Evolutionary conservation across 2,113 vertebrate genomes (phyloP), one percentile per base, ranked within the genome.

Genomic region (Lepus timidus): DNA sequence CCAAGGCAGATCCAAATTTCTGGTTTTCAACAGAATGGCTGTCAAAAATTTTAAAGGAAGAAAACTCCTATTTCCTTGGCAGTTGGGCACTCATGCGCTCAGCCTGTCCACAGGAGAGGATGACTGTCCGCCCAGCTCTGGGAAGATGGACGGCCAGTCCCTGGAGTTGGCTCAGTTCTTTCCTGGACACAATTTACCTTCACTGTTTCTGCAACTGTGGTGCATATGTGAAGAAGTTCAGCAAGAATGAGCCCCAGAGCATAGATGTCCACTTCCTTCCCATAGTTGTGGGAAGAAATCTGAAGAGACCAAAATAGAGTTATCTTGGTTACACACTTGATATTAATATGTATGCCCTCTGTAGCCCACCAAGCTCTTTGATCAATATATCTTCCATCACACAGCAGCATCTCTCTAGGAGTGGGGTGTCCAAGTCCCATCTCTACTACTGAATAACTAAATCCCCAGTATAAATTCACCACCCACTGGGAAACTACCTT

Each of bases 161-260:
- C 68, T 88, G 39, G 36, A 67, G 7, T 27, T 52, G 25, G 14
- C 9, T 82, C 55, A 58, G 67, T 81, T 80, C 17, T 68, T 96
- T 80, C 64, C 55, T 68, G 82, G 51, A 91, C 6, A 93, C 95
- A 76, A 95, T 95, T 83, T 98, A 98, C 98, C 96, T 6, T 0
- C 0, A 0, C 0, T 88, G 17, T 98, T 94, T 98, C 98, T 0
- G 0, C 0, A 11, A 0, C 0, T 52, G 73, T 97, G 9, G 0
- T 0, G 55, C 98, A 4, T 39, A 95, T 93, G 1, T 97, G 96
- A 96, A 99, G 95, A n/a, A 99, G 98, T 97, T 99, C 99, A 93
- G 98, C 99, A 93, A 98, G 98, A 94, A 99, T 99, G 97, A 99
- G 95, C 74, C 99, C 99, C 96, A 99, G 71, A 67, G 99, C 97